A percentile compares a stretch with the other conserved stretches of the same genome.
Evolutionary conservation across 1,140 invertebrate species (phyloP).

Genomic region (Geopemphigus sp.): DNA sequence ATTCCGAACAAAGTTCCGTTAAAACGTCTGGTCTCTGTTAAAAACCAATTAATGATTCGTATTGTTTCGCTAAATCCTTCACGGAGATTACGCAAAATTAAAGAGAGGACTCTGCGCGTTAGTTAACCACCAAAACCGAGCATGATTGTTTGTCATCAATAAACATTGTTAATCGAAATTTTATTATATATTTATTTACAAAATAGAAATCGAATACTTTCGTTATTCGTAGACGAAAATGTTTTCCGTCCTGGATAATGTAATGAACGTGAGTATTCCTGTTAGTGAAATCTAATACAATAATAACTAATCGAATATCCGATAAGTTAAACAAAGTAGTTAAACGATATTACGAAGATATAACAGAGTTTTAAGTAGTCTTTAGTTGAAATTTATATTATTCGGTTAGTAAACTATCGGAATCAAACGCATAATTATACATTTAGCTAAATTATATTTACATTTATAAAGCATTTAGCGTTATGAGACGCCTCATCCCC

Average conservation of each 20-base stretch:
- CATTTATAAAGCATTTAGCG: no score
- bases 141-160: background rate
- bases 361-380: background rate
- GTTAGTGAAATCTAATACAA: background rate
- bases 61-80: background rate
- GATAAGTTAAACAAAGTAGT: background rate
- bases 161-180: slow-evolving; percentile 6
- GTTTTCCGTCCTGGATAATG: no score
- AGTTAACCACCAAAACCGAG: background rate
- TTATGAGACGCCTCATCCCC: no score
- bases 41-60: slow-evolving; percentile 24
- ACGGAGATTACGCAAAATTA: background rate
- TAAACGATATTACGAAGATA: background rate
- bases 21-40: background rate
- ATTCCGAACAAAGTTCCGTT: background rate
- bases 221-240: no score
- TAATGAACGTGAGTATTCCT: no score
- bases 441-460: background rate
- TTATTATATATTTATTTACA: background rate
- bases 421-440: background rate
- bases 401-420: background rate
- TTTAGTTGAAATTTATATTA: background rate
- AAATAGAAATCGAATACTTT: no score
- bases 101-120: background rate
- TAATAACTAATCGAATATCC: background rate